Evolutionary conservation across 53 echinoderm and acorn worm genomes (phyloP), one percentile per base, ranked within the genome.

Genomic region (Paelopatides confundens): DNA sequence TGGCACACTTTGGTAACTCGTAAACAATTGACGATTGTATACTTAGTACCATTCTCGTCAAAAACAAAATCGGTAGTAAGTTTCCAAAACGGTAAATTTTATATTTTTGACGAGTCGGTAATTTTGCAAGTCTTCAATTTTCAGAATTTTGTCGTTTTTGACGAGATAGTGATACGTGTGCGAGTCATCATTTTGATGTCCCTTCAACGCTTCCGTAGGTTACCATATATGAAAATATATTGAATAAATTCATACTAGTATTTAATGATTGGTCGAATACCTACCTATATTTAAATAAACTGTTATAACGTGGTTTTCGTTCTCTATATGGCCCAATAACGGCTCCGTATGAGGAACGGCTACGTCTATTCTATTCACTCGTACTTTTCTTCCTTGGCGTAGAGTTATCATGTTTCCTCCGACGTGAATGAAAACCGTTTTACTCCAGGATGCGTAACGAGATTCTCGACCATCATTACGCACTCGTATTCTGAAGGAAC

Each of bases 391-490:
- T 52, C 96, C 92, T 71, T 95, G 99, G 35, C 92, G 86, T 21
- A 99, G 71, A 7, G 92, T 96, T 66, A 99, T 91, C 62, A 90
- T 86, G 81, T 96, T 81, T 17, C 71, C 89, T 36, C 76, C 86
- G 26, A 99, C 52, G 35, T 87, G 91, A 48, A 98, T 83, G 88
- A 95, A 95, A 74, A 99, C 96, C 10, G 94, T 93, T 69, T 96
- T 95, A 37, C 96, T 99, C 99, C 99, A 99, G 1, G 99, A 94
- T 35, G 92, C 96, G 33, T 81, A 85, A 9, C 65, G 77, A 2
- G 99, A 94, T 53, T 94, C 90, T 3, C 99, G 89, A 24, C 94
- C 95, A 35, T 96, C 96, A 31, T 99, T 99, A 62, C 94, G 94
- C 15, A 99, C 99, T 33, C 94, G 89, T 68, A 99, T 94, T 15